Evolutionary conservation across 1,140 invertebrate genomes (phyloP).

Genomic region (Mya arenaria): DNA sequence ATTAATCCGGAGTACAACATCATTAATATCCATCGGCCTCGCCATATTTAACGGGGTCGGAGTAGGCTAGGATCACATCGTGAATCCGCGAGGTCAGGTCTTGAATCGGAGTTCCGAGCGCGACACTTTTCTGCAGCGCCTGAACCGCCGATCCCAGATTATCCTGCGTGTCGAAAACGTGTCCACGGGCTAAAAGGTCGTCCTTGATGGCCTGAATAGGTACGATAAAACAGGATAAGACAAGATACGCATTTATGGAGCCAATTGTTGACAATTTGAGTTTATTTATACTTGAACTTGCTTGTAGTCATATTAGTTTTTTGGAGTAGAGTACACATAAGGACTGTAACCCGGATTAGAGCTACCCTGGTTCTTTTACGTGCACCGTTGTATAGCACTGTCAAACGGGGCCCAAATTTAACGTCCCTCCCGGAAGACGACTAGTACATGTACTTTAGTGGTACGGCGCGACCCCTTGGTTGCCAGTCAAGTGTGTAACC

Average conservation of each 20-base stretch:
- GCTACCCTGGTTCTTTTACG: background rate
- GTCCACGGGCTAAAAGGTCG: slow-evolving; percentile 1
- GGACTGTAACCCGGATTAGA: background rate
- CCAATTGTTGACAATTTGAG: background rate
- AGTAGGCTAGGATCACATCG: background rate
- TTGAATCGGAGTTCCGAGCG: background rate
- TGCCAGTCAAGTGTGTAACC: too few species aligned
- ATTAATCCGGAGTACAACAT: too few species aligned
- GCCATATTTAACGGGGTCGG: slow-evolving; percentile 11
- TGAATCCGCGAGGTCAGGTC: background rate
- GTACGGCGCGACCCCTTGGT: too few species aligned
- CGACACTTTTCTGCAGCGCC: background rate
- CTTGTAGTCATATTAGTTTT: background rate
- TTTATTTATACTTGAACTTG: background rate
- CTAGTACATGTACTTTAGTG: too few species aligned
- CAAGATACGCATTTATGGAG: background rate
- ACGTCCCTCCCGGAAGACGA: too few species aligned
- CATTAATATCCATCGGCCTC: background rate
- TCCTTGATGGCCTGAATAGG: slow-evolving; percentile 5
- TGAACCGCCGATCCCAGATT: slow-evolving; percentile 21
- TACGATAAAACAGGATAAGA: background rate
- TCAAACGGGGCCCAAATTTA: too few species aligned
- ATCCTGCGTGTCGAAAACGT: background rate
- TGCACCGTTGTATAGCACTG: background rate
- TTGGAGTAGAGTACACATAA: background rate